Evolutionary conservation across 2,888 invertebrate species (phyloP), one percentile per base, ranked within the genome.

Genomic region (Falcaria lacertinaria): DNA sequence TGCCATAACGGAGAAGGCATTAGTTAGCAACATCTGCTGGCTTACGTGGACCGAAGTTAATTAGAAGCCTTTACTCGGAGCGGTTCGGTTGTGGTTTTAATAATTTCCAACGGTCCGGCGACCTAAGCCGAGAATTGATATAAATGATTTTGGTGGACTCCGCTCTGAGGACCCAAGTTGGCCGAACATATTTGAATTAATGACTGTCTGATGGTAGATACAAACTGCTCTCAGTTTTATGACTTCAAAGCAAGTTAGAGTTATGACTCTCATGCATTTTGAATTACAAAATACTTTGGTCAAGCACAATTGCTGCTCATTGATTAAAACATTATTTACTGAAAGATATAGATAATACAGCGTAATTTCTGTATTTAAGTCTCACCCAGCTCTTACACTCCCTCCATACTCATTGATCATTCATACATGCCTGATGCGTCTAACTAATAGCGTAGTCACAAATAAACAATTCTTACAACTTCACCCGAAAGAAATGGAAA

Each of bases 51-150:
- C 70, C 69, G 56, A 69, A 82, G 77, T 83, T 83, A 86, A 87
- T 87, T 84, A 82, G 80, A 76, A 77, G 69, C 73, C 66, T 67
- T 72, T 53, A 59, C 59, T 45, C 56, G 53, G 59, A 52, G 54
- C 62, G 69, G 75, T 74, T 65, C 65, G 69, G 56, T 63, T 77
- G 84, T 60, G 82, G 83, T 79, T 84, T 81, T 80, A 80, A 84
- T 85, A 80, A 81, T 79, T 74, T 69, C 69, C 57, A 54, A 65
- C 65, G 68, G 75, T 71, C 74, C 68, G 50, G 47, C 54, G 61
- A 64, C 58, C 62, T 64, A 60, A 63, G 60, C 56, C 45, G 57
- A 52, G 69, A 74, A 81, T 81, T 80, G 76, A 83, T 80, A 80
- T 76, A 76, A 74, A 77, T 69, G 72, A 73, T 74, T 69, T 69